A percentile compares a stretch with the other conserved stretches of the same genome.
These are phyloP conservation scores for Keiferia lycopersicella DNA, from an alignment of 2,888 invertebrate species.

Conservation along the genomic window DNA sequence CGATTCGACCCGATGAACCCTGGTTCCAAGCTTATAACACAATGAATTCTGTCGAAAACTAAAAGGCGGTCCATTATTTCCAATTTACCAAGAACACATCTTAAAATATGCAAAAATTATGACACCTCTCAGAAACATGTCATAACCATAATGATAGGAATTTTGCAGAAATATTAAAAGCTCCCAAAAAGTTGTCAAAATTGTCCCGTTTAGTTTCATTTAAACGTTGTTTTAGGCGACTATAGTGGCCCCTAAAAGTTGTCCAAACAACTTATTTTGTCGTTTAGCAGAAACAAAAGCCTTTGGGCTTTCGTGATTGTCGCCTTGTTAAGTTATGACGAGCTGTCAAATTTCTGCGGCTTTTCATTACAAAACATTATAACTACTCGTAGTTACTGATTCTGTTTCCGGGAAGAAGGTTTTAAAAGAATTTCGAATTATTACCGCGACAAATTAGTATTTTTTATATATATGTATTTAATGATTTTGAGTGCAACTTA, in stretches of 20 bases:
- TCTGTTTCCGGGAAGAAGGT: not conserved
- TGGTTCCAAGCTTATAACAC: too few species aligned
- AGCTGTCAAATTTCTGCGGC: constrained; percentile 4
- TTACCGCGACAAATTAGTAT: not conserved
- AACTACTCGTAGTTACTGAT: not conserved
- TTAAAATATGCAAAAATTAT: not conserved
- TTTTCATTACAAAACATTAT: not conserved
- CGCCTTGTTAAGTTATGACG: constrained; percentile 6
- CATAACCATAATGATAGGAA: constrained; percentile 20
- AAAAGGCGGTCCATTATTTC: not conserved
- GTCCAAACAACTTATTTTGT: constrained; percentile 37
- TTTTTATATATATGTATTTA: too few species aligned
- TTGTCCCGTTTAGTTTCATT: constrained; percentile 30
- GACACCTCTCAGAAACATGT: constrained; percentile 7
- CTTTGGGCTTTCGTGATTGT: constrained; percentile 26
- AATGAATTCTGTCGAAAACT: too few species aligned
- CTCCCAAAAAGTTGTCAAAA: constrained; percentile 33
- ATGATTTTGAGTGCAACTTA: too few species aligned
- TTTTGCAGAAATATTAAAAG: not conserved
- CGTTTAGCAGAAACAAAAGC: constrained; percentile 52
- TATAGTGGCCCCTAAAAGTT: not conserved
- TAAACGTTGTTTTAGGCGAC: constrained; percentile 45
- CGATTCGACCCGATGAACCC: too few species aligned
- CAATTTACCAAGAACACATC: not conserved
- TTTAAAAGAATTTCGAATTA: not conserved